These are phyloP conservation scores for Pogonognathellus flavescens DNA, from an alignment of 1,140 invertebrate species.

Conservation along the genomic window DNA sequence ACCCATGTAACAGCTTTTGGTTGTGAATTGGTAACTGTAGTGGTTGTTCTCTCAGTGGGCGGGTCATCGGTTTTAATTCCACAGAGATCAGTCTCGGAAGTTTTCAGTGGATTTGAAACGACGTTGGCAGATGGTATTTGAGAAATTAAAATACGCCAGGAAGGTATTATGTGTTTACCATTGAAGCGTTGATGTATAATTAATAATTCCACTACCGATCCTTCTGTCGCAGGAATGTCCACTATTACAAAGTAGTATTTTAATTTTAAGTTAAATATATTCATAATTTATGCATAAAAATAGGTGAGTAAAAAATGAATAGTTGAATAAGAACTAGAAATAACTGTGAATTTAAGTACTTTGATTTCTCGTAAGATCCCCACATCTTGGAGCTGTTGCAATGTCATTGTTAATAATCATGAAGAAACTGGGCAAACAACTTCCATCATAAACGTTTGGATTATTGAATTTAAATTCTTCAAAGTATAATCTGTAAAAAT, in stretches of 20 bases:
- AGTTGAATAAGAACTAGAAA: too few species aligned
- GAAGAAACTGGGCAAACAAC: neutral
- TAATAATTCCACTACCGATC: neutral
- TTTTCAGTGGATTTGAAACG: neutral
- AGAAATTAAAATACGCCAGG: constrained; percentile 9
- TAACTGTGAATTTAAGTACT: neutral
- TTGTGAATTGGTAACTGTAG: neutral
- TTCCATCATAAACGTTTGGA: neutral
- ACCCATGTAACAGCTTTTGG: neutral
- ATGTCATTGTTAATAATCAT: constrained; percentile 21
- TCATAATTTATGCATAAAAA: too few species aligned
- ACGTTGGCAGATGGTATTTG: neutral
- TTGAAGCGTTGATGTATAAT: neutral
- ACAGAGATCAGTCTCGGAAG: neutral
- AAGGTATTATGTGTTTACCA: neutral
- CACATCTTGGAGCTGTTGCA: neutral
- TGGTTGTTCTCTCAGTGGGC: neutral
- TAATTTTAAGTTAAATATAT: neutral
- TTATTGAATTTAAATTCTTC: neutral
- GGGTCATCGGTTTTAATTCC: neutral
- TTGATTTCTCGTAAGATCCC: neutral
- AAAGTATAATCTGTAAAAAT: neutral
- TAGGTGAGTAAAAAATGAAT: too few species aligned
- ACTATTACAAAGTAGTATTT: neutral
- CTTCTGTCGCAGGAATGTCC: neutral